Evolutionary conservation across 2,797 vertebrate genomes (phyloP).

Genomic region (Ptychadena robeensis): DNA sequence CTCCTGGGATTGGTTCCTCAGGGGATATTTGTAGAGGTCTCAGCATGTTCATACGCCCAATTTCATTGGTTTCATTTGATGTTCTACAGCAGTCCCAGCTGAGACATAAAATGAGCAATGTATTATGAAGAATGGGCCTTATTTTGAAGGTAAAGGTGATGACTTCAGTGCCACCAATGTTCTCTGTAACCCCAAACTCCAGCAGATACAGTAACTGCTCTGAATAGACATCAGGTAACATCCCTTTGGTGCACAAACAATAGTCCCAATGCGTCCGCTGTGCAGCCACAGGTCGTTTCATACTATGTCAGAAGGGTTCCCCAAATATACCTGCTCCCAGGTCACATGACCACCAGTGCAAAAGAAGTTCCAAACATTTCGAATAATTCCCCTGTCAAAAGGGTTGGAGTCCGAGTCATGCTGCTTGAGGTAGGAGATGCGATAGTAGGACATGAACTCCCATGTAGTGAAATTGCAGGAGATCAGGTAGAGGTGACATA

Average conservation of each 20-base stretch:
- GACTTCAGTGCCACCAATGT: too few species aligned
- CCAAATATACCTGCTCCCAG: constrained; percentile 89
- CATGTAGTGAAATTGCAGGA: constrained; percentile 93
- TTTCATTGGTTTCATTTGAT: background rate
- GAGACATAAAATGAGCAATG: background rate
- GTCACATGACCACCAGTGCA: constrained; percentile 81
- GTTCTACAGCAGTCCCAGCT: background rate
- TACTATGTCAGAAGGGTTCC: constrained; percentile 74
- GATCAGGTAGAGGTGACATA: constrained; percentile 90
- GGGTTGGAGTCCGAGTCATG: constrained; percentile 84
- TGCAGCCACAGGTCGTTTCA: constrained; percentile 65
- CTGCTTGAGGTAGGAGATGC: constrained; percentile 92
- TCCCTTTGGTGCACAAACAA: background rate
- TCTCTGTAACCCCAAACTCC: too few species aligned
- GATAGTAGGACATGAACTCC: constrained; percentile 94
- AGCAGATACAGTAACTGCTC: too few species aligned
- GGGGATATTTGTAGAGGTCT: too few species aligned
- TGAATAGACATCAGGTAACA: background rate
- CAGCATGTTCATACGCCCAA: too few species aligned
- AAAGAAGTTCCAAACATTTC: constrained; percentile 92
- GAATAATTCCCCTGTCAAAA: constrained; percentile 86
- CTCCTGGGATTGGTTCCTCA: too few species aligned
- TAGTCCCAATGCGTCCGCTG: background rate
- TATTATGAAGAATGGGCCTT: background rate
- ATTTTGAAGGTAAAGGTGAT: background rate